Conservation (phyloP, 1,140 invertebrate genomes). For the Solenopsis invicta region DNA sequence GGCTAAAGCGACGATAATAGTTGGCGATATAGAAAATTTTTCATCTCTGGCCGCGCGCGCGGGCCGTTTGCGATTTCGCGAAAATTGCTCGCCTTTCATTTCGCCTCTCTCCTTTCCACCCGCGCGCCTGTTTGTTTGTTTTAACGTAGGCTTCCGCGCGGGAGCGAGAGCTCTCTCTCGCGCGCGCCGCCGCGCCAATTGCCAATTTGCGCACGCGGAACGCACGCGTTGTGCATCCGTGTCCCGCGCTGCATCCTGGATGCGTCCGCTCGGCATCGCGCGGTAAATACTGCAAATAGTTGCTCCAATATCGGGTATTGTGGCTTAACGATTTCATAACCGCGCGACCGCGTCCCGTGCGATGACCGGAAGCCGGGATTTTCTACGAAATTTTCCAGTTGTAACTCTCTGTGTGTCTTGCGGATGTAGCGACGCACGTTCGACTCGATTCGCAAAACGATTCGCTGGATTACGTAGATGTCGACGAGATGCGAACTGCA, state of each 20-base stretch:
- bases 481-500: not conserved
- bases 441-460: slow-evolving; percentile 5
- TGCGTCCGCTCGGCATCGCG: slow-evolving; percentile 41
- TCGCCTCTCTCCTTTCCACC: not conserved
- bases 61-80: slow-evolving; percentile 62
- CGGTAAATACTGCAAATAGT: slow-evolving; percentile 63
- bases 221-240: slow-evolving; percentile 40
- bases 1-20: slow-evolving; percentile 74
- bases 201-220: slow-evolving; percentile 64
- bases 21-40: slow-evolving; percentile 75
- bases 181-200: slow-evolving; percentile 50
- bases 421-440: slow-evolving; percentile 4
- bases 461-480: slow-evolving; percentile 7
- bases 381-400: slow-evolving; percentile 58
- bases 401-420: slow-evolving; percentile 28
- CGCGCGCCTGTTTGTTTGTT: slow-evolving; percentile 9
- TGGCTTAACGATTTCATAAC: slow-evolving; percentile 64
- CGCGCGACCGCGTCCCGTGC: slow-evolving; percentile 45
- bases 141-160: slow-evolving; percentile 49
- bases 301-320: slow-evolving; percentile 58
- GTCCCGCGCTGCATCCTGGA: not conserved
- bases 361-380: slow-evolving; percentile 47
- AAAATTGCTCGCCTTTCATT: slow-evolving; percentile 56
- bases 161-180: not conserved
- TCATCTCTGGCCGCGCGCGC: slow-evolving; percentile 65